Evolutionary conservation across 2,888 invertebrate genomes (phyloP).

Genomic region (Tanypteryx hageni): DNA sequence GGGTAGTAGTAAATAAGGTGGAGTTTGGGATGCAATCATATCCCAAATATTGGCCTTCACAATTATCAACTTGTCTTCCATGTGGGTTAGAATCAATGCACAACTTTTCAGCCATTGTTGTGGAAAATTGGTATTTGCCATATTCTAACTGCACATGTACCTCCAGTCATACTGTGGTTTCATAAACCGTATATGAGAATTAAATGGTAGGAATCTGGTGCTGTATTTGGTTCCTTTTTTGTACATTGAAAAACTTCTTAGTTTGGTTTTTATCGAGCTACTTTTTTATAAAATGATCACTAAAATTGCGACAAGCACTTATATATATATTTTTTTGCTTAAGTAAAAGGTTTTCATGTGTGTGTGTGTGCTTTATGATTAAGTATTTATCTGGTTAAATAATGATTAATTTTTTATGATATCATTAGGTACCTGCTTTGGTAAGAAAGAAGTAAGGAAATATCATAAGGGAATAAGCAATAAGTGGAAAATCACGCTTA

Average conservation of each 20-base stretch:
- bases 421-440: conserved; percentile 10
- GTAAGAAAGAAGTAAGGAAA: background rate
- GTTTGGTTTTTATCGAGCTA: conserved; percentile 21
- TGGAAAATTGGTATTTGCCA: background rate
- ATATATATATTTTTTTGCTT: conserved; percentile 18
- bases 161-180: background rate
- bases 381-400: background rate
- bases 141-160: background rate
- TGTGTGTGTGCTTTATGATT: conserved; percentile 23
- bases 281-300: background rate
- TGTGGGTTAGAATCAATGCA: background rate
- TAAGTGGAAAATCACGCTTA: background rate
- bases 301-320: background rate
- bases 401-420: background rate
- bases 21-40: background rate
- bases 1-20: conserved; percentile 4
- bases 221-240: conserved; percentile 53
- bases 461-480: background rate
- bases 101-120: background rate
- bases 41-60: background rate
- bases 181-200: background rate
- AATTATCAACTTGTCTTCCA: conserved; percentile 36
- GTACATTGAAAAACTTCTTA: conserved; percentile 30
- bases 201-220: conserved; percentile 34
- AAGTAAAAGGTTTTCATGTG: background rate